These are phyloP conservation scores for Melanerpes aurifrons DNA, from an alignment of 2,113 vertebrate species.

Conservation along the genomic window DNA sequence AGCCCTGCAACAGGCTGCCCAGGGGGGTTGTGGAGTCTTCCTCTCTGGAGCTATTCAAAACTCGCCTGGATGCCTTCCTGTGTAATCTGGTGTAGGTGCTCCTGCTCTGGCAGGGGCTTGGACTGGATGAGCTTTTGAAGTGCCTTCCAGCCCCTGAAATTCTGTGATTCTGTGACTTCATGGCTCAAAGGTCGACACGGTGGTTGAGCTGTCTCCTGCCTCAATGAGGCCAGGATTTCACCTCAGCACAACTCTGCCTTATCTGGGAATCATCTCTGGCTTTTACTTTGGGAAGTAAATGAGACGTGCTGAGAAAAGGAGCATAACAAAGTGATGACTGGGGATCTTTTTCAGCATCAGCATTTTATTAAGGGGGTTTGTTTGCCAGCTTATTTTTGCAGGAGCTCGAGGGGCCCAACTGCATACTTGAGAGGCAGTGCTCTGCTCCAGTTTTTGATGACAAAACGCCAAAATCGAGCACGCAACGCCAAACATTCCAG, in stretches of 20 bases:
- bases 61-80: too few relatives aligned
- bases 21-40: too few relatives aligned
- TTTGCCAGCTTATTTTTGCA: conserved; percentile 67
- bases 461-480: conserved; percentile 49
- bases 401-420: conserved; percentile 36
- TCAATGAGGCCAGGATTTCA: background rate
- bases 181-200: background rate
- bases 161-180: background rate
- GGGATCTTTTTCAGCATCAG: conserved; percentile 50
- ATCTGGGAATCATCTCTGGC: background rate
- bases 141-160: too few relatives aligned
- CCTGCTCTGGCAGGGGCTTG: too few relatives aligned
- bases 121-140: too few relatives aligned
- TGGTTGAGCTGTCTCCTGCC: background rate
- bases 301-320: conserved; percentile 50
- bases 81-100: too few relatives aligned
- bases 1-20: too few relatives aligned
- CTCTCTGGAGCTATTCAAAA: too few relatives aligned
- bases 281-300: conserved; percentile 26
- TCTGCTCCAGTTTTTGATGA: conserved; percentile 43
- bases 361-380: conserved; percentile 37
- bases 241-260: background rate
- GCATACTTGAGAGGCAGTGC: conserved; percentile 3
- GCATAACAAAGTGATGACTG: conserved; percentile 40
- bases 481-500: conserved; percentile 51